These are phyloP conservation scores for Ciconia nigra DNA, from an alignment of 2,797 vertebrate genomes.

Conservation along the genomic window DNA sequence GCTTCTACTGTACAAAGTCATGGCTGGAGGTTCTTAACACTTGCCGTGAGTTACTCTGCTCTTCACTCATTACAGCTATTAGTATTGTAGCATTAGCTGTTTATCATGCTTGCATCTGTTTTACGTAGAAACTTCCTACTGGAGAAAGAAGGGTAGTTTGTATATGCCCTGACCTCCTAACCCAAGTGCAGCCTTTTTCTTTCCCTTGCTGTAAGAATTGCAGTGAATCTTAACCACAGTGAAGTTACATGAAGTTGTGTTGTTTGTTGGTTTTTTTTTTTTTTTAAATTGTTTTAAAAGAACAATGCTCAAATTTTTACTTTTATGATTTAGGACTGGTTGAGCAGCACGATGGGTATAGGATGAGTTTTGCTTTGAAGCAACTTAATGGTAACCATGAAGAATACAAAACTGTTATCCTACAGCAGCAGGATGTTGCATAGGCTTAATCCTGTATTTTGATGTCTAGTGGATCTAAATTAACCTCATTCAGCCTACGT, in stretches of 20 bases:
- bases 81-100: background rate
- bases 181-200: background rate
- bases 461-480: background rate
- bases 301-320: background rate
- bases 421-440: background rate
- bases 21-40: background rate
- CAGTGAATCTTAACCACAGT: background rate
- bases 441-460: background rate
- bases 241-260: background rate
- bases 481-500: background rate
- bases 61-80: rapidly evolving
- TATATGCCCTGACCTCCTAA: background rate
- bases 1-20: background rate
- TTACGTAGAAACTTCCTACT: background rate
- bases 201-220: background rate
- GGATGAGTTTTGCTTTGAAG: background rate
- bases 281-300: background rate
- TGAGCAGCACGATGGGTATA: background rate
- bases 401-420: background rate
- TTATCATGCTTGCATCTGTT: background rate
- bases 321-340: background rate
- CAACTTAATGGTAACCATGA: background rate
- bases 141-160: background rate
- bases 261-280: background rate
- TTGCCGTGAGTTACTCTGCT: background rate